Conservation (phyloP, 2,888 invertebrate genomes). For the Gibbula magus region DNA sequence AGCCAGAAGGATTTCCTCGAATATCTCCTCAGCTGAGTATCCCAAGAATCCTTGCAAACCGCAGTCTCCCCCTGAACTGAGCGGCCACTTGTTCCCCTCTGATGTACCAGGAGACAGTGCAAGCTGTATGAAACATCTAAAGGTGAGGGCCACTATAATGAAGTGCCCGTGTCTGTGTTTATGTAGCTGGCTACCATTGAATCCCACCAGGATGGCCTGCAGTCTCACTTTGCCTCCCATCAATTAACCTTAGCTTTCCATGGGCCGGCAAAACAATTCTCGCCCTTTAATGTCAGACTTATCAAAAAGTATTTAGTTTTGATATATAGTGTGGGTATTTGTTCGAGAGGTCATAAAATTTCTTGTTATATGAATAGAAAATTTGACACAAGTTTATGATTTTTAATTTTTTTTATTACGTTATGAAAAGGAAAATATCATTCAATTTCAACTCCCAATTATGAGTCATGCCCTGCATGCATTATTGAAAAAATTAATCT, state of each 20-base stretch:
- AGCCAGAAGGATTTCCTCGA: too few species aligned
- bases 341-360: neutral
- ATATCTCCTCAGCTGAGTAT: too few species aligned
- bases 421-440: too few species aligned
- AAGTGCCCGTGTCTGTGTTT: conserved; percentile 1
- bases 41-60: too few species aligned
- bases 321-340: neutral
- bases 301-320: neutral
- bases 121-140: too few species aligned
- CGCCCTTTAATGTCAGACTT: neutral
- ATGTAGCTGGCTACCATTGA: conserved; percentile 7
- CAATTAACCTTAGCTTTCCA: conserved; percentile 13
- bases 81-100: too few species aligned
- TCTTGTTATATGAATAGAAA: neutral
- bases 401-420: too few species aligned
- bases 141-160: neutral
- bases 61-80: too few species aligned
- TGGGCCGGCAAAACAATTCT: neutral
- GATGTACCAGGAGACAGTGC: too few species aligned
- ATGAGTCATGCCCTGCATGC: too few species aligned
- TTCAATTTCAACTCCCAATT: too few species aligned
- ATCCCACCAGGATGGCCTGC: conserved; percentile 14
- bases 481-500: too few species aligned
- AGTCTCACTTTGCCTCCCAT: neutral
- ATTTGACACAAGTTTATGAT: neutral